Evolutionary conservation across 2,113 vertebrate genomes (phyloP).

Genomic region (Silurus meridionalis): DNA sequence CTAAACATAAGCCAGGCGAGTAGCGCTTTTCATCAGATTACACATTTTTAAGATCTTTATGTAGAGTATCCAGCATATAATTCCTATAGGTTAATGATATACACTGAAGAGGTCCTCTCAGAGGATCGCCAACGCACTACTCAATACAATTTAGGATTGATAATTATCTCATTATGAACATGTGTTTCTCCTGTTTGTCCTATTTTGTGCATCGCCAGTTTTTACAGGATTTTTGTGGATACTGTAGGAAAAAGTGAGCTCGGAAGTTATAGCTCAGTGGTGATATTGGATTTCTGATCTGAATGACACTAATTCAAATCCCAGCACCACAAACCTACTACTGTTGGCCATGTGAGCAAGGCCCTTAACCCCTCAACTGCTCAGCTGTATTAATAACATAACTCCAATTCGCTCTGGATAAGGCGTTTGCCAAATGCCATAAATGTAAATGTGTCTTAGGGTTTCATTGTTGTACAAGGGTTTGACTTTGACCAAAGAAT

Average conservation of each 20-base stretch:
- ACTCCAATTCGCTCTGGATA: too few relatives aligned
- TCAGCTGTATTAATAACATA: too few relatives aligned
- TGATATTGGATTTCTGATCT: too few relatives aligned
- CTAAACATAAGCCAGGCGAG: conserved; percentile 9
- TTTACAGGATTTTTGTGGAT: neutral
- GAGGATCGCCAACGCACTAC: neutral
- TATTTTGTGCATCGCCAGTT: neutral
- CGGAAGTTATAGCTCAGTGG: too few relatives aligned
- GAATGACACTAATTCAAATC: too few relatives aligned
- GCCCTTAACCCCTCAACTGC: too few relatives aligned
- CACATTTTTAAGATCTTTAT: neutral
- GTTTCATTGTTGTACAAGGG: neutral
- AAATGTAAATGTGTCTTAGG: neutral
- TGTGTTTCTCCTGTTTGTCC: neutral
- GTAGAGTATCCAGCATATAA: neutral
- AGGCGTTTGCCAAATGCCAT: too few relatives aligned
- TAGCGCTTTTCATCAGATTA: neutral
- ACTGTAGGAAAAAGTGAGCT: neutral
- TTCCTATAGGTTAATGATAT: neutral
- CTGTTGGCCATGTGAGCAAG: too few relatives aligned
- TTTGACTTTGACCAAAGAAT: neutral
- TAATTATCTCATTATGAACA: neutral
- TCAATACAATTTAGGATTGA: neutral
- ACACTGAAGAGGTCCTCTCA: neutral
- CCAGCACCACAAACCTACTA: too few relatives aligned